Percentiles rank a stretch among this genome's conserved stretches.
Evolutionary conservation across 1,140 invertebrate species (phyloP).

Genomic region (Heliconius congener): DNA sequence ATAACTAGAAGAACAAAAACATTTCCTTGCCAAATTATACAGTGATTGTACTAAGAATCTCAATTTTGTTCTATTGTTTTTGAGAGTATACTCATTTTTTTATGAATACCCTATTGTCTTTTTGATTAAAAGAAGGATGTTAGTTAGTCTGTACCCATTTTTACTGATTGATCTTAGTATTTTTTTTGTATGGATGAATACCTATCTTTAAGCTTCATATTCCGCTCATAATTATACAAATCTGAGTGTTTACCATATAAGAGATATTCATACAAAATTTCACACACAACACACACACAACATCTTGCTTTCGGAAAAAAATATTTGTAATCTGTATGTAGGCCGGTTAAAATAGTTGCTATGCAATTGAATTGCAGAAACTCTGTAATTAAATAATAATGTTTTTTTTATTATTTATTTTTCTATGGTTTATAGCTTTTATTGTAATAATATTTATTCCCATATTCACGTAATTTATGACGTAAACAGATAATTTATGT

Average conservation of each 20-base stretch:
- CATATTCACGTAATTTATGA: neutral
- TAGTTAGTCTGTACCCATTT: neutral
- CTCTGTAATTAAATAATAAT: too few relatives aligned
- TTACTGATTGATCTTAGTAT: neutral
- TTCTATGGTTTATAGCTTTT: neutral
- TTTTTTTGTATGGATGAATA: neutral
- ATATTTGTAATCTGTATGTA: too few relatives aligned
- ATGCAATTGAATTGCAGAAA: too few relatives aligned
- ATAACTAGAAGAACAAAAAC: neutral
- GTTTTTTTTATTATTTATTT: neutral
- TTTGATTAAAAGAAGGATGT: neutral
- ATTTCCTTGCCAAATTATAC: neutral
- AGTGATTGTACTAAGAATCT: slow-evolving; percentile 1
- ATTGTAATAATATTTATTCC: neutral
- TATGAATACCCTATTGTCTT: slow-evolving; percentile 18
- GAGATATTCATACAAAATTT: too few relatives aligned
- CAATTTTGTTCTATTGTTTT: slow-evolving; percentile 1
- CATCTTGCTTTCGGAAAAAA: too few relatives aligned
- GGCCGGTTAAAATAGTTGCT: too few relatives aligned
- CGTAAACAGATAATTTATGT: slow-evolving; percentile 4
- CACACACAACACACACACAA: too few relatives aligned
- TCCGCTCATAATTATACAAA: too few relatives aligned
- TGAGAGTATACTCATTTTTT: neutral
- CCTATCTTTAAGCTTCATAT: neutral
- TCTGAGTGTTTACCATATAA: too few relatives aligned